Base-by-base conservation (phyloP, 2,888 invertebrate species). In the Eupithecia pulchellata region DNA sequence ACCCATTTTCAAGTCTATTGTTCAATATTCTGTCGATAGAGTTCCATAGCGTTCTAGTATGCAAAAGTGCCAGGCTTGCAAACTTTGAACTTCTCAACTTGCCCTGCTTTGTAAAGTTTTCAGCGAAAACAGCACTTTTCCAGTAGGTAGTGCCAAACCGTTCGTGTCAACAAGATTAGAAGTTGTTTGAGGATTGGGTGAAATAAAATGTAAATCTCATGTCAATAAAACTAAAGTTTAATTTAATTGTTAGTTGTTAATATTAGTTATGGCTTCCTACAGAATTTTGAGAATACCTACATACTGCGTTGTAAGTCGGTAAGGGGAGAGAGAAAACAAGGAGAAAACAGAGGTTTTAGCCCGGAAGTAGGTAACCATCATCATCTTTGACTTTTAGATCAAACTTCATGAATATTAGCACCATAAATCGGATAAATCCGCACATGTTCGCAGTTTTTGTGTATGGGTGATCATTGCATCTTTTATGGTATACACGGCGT, bases 161-260 rank as follows among this genome's bases (percentile, higher is more conserved):
- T 25, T 25, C 47, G 30, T 64, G 47, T 52, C 42, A 32, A 64
- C 64, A 64, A 64, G 64, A 47, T 64, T 64, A 65, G 55, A 63
- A 57, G 20, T 61, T 34, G 25, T 61, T 17, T 61, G 61, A 32
- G 32, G 13, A 34, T 32, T 61, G 13, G 20, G 34, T 61, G 34
- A 25, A 32, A 34, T 61, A 34, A 20, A 32, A 32, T 62, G 34
- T 60, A 29, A 57, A 57, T 57, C 17, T 4, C 29, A 8, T 57
- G 52, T 52, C 52, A 20, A 52, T 25, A 52, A 57, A 14, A 57
- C 27, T 57, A 57, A 57, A 57, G 29, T n/a, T n/a, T n/a, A n/a
- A n/a, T n/a, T n/a, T n/a, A n/a, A n/a, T n/a, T n/a, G n/a, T n/a
- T n/a, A n/a, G n/a, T n/a, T n/a, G n/a, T n/a, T n/a, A n/a, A n/a